Base-by-base conservation (phyloP, 1,140 invertebrate species). In the Zelostemma sp. region DNA sequence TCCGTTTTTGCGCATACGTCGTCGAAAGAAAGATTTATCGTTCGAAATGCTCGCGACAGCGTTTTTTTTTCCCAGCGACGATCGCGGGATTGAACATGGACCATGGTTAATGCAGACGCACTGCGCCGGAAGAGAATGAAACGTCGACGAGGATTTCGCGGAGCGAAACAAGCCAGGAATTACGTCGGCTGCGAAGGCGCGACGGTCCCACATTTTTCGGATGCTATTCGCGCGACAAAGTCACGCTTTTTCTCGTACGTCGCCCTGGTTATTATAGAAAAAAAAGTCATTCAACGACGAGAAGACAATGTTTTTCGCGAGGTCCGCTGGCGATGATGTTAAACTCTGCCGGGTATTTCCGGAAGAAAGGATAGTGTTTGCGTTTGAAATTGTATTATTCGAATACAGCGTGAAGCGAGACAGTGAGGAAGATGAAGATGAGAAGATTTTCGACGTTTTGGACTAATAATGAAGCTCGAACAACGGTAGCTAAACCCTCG, bases 371-470 rank as follows among this genome's bases (percentile, higher is more conserved):
- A 25, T 25, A 64, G 50, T 56, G 57, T 38, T 57, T 38, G 47
- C 18, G 19, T 14, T 40, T 25, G 41, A 56, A 59, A 56, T 56
- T 33, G 50, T 43, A 50, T 63, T 63, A 59, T 55, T 63, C 60
- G 60, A 47, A 45, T 17, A 25, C 35, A 50, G 43, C 55, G 50
- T 46, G 54, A 45, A 55, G 31, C 41, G 6, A 28, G 18, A 47
- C 56, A 31, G 56, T 70, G 57, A 70, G 19, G 53, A 65, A 70
- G 62, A 62, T 57, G 62, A 70, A 57, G 62, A 70, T 58, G 65
- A 70, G 62, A 70, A 58, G 68, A 70, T 70, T 70, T 65, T 21
- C 57, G 62, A 70, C 58, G 62, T 61, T 21, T 38, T 38, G 57
- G 57, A 53, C 41, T 60, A 70, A 62, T 51, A 65, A 50, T 41